Evolutionary conservation across 2,113 vertebrate species (phyloP).

Genomic region (Procavia capensis): DNA sequence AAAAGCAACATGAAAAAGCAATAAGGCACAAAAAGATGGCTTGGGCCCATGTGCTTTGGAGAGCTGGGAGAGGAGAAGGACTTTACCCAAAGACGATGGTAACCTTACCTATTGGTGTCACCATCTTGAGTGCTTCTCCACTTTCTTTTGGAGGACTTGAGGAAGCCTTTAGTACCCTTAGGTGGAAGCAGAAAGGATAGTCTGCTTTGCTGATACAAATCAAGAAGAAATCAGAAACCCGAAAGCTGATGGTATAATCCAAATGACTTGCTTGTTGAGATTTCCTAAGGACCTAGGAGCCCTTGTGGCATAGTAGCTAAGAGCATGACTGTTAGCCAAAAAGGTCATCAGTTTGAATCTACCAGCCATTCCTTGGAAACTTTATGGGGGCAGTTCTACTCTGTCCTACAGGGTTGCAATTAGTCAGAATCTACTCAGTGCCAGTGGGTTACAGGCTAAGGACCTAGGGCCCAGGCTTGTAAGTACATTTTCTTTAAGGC

Average conservation of each 20-base stretch:
- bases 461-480: no score
- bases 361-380: no score
- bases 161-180: neutral
- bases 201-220: neutral
- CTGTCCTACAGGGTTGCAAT: no score
- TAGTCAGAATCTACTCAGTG: no score
- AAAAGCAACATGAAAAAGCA: no score
- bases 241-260: neutral
- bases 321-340: no score
- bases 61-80: neutral
- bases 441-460: no score
- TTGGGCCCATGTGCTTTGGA: neutral
- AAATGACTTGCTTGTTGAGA: neutral
- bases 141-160: no score
- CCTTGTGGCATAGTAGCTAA: no score
- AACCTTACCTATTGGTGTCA: rapidly evolving
- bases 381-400: no score
- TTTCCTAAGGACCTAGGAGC: neutral
- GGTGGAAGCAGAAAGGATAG: neutral
- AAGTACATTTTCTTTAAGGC: neutral
- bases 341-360: no score
- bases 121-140: neutral
- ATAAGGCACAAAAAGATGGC: neutral
- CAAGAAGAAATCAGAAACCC: neutral
- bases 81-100: neutral